phyloP scores from a whole-genome alignment of 2,888 invertebrate genomes.

The Rhamnusium bicolor region DNA sequence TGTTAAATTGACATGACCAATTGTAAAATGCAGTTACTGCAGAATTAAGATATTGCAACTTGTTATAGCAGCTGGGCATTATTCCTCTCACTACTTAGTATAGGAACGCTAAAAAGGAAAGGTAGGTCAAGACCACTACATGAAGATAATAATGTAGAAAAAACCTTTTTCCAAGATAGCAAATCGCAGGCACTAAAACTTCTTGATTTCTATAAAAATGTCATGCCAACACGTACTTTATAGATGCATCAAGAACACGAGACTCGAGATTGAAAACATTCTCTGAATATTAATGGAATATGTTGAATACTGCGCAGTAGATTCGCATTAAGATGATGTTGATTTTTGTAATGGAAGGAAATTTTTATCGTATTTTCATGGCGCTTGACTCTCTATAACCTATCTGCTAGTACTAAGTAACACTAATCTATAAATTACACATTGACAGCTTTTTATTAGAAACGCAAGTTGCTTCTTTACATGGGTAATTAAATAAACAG shows the following conservation, averaged over 20 bases:
- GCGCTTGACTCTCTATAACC: background rate
- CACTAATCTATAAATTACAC: no score
- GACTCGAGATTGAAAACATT: background rate
- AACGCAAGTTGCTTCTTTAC: no score
- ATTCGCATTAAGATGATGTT: background rate
- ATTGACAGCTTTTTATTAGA: no score
- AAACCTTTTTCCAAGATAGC: constrained; percentile 7
- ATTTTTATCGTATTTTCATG: background rate
- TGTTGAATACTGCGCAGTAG: background rate
- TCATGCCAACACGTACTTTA: constrained; percentile 4
- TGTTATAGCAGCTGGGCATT: no score
- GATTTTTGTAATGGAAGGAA: background rate
- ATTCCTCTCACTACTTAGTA: no score
- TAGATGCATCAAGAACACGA: constrained; percentile 5
- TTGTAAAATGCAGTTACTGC: no score
- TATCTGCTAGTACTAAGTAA: no score
- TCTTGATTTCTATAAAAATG: constrained; percentile 13
- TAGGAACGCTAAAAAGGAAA: background rate
- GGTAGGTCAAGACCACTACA: background rate
- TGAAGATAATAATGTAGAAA: background rate
- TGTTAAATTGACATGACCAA: no score
- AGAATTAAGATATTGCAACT: no score
- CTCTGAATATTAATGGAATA: background rate
- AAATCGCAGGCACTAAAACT: background rate
- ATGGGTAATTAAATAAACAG: no score